Base-by-base conservation (phyloP, 92 coral and sea anemone species). In the Umimayanthus chanpuru region DNA sequence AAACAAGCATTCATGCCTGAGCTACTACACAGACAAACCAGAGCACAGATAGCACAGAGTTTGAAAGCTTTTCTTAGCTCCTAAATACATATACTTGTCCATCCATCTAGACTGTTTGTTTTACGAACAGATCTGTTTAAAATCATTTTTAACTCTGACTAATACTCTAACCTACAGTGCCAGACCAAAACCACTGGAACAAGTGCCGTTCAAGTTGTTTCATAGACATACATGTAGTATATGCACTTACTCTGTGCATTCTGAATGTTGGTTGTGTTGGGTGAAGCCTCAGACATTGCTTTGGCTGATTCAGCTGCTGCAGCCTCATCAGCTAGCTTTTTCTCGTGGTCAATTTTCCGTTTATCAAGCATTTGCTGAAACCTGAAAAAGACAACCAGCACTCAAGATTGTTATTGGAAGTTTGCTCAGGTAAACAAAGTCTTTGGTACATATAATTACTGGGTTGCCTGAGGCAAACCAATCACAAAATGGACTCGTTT, bases 341-440 rank as follows among this genome's bases (percentile, higher is more conserved):
- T 89, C 30, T 92, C 94, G 16, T 78, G 88, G 47, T 90, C 85
- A 56, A 55, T 77, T 80, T 67, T 88, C 50, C 92, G 84, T 64
- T 90, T 91, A 65, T 92, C 91, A 79, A 97, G 86, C 86, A 88
- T 77, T 28, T 88, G 88, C 14, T 92, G 92, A 89, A 93, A 97
- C 81, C 99, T 97, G 55, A 16, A 76, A 32, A 65, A 74, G 71
- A 70, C 18, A 53, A 53, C 18, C 58, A 53, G 14, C 20, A 53
- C 58, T 53, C 16, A 32, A 32, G 36, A 32, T 11, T 15, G 2
- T 53, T 53, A 12, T 12, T 53, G 58, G 14, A 14, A 53, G 20
- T 53, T 53, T 53, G 12, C 20, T 53, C 20, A 15, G 58, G 18
- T 53, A 11, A 3, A 53, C 58, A 53, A 11, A 53, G 58, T 50